Evolutionary conservation across 64 coral and sea anemone species (phyloP).

Genomic region (Montipora sp.): DNA sequence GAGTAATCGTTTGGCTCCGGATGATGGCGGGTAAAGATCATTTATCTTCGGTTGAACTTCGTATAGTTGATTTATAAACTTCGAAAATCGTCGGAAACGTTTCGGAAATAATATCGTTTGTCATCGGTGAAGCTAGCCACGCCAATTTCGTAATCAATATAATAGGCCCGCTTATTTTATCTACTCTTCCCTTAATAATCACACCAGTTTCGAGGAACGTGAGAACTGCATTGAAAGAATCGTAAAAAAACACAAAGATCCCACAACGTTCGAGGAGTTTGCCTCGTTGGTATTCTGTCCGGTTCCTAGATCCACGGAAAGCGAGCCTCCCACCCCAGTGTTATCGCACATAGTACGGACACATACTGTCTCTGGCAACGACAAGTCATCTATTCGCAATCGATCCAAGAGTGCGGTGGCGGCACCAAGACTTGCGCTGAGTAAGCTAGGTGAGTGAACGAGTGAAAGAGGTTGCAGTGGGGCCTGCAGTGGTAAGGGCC

Average conservation of each 20-base stretch:
- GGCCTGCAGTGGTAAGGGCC: too few species aligned
- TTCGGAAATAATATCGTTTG: background rate
- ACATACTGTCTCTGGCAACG: conserved; percentile 35
- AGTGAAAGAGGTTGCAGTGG: too few species aligned
- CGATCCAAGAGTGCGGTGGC: conserved; percentile 68
- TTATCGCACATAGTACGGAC: conserved; percentile 36
- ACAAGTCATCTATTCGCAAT: conserved; percentile 40
- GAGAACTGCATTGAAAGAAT: conserved; percentile 81
- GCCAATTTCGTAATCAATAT: too few species aligned
- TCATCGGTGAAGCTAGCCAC: background rate
- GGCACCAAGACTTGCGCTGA: conserved; percentile 10
- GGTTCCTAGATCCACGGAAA: conserved; percentile 60
- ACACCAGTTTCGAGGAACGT: conserved; percentile 87
- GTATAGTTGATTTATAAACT: too few species aligned
- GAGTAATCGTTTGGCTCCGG: too few species aligned
- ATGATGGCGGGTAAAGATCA: too few species aligned
- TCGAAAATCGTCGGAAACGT: background rate
- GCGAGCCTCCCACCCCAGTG: conserved; percentile 74
- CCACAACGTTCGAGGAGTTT: conserved; percentile 87
- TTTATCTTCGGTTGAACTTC: too few species aligned
- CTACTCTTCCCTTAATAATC: conserved; percentile 38
- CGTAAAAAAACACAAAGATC: conserved; percentile 85
- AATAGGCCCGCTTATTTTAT: background rate
- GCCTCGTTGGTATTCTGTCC: conserved; percentile 88
- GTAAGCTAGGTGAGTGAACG: conserved; percentile 18